Percentiles rank a stretch among this genome's conserved stretches.
phyloP scores from a whole-genome alignment of 2,797 vertebrate species.

The Gastrophryne carolinensis region DNA sequence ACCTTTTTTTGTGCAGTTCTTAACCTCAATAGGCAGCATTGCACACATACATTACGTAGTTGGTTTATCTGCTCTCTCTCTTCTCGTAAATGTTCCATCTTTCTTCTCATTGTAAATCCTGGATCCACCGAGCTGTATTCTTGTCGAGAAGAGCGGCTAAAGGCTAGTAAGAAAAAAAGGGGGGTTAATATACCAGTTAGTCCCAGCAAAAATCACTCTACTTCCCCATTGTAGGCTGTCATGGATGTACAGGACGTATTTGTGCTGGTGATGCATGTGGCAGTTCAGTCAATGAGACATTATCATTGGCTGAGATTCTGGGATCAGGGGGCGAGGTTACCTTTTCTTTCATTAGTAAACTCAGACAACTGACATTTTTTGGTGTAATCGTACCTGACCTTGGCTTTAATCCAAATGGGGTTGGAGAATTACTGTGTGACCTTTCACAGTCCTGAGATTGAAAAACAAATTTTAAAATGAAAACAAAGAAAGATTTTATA shows the following conservation, averaged over 20 bases:
- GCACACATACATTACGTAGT: constrained; percentile 80
- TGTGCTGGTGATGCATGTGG: no score
- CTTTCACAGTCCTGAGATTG: constrained; percentile 83
- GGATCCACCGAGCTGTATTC: constrained; percentile 84
- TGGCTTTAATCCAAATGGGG: constrained; percentile 93
- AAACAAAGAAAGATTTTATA: constrained; percentile 3
- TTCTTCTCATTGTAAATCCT: constrained; percentile 96
- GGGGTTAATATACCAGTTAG: not conserved
- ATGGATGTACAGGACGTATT: no score
- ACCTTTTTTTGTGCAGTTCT: no score
- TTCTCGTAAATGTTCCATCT: constrained; percentile 96
- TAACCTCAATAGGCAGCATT: not conserved
- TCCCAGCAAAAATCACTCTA: not conserved
- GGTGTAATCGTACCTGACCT: constrained; percentile 86
- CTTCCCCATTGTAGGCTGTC: no score
- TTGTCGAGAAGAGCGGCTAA: constrained; percentile 80
- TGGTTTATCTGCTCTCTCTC: constrained; percentile 92
- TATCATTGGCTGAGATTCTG: no score
- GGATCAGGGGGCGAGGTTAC: no score
- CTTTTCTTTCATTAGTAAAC: no score
- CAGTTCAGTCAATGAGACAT: no score
- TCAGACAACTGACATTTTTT: no score
- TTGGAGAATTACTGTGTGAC: constrained; percentile 71
- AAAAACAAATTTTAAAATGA: constrained; percentile 45
- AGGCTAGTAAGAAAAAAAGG: constrained; percentile 74